Base-by-base conservation (phyloP, 1,140 invertebrate species). In the Dendroctonus valens region DNA sequence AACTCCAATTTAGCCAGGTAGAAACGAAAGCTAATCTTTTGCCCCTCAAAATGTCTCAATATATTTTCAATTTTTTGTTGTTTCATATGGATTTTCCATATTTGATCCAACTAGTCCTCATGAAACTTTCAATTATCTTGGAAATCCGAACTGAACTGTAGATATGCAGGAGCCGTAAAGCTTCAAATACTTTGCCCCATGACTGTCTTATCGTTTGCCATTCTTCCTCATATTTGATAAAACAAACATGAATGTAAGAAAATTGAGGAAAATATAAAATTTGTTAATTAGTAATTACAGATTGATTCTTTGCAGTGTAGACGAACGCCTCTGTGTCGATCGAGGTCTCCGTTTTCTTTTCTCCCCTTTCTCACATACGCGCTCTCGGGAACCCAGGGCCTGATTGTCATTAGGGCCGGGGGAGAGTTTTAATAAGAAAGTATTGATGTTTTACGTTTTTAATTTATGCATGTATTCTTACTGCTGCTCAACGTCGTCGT, bases 371-470 rank as follows among this genome's bases (percentile, higher is more conserved):
- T 68, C 72, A 73, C 70, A 71, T 71, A 70, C 67, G 58, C 51
- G 57, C 64, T 66, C 64, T 60, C 65, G 65, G 55, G 58, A 62
- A 54, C 58, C 59, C 54, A 40, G 70, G 69, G 74, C 75, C 75
- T 77, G 76, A 78, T 78, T 78, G 77, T 78, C 77, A 78, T 78
- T 78, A 78, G 74, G 71, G 74, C 57, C 65, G 54, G 65, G 65
- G 65, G 75, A 75, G 77, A 76, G 76, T 77, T 78, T 78, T 78
- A 78, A 78, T 78, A 78, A 78, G 76, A 74, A 78, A 78, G 77
- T 78, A 78, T 78, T 78, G 77, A 78, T 78, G 77, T 77, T 77
- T 67, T 67, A 67, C 77, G 77, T 75, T 77, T 77, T 78, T 77
- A 75, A 76, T 67, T 67, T 67, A 67, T 76, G 75, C 72, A 76